Conservation (phyloP, 2,113 vertebrate species). For the Stegastes partitus region DNA sequence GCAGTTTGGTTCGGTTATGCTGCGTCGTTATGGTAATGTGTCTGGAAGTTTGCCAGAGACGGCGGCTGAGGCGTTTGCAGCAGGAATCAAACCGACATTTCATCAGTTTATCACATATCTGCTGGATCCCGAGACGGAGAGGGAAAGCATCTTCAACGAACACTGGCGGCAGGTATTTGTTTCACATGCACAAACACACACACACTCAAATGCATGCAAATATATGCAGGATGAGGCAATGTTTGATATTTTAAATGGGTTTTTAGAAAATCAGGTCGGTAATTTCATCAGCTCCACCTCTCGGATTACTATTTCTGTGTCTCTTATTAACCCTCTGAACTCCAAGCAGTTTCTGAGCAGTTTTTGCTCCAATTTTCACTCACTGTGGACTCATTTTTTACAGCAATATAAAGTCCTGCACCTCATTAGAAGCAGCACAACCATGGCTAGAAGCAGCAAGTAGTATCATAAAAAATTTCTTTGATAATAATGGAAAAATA, state of each 20-base stretch:
- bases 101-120: constrained; percentile 93
- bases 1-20: constrained; percentile 89
- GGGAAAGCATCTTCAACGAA: constrained; percentile 73
- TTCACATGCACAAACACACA: not conserved
- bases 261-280: not conserved
- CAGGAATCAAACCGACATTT: constrained; percentile 90
- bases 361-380: too few species aligned
- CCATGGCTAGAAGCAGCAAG: too few species aligned
- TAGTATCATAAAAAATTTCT: too few species aligned
- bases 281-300: not conserved
- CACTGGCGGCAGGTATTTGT: constrained; percentile 80
- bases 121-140: constrained; percentile 83
- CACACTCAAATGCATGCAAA: not conserved
- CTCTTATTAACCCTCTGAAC: not conserved
- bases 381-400: too few species aligned
- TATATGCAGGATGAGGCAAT: not conserved
- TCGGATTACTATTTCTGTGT: not conserved
- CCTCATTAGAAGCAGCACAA: too few species aligned
- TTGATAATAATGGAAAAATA: too few species aligned
- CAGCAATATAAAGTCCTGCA: too few species aligned
- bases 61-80: constrained; percentile 87
- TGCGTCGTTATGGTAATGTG: constrained; percentile 77
- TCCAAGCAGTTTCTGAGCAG: too few species aligned
- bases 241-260: not conserved
- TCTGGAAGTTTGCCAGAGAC: constrained; percentile 88